These are phyloP conservation scores for Lamellibrachia columna DNA, from an alignment of 2,888 invertebrate species.

Conservation along the genomic window DNA sequence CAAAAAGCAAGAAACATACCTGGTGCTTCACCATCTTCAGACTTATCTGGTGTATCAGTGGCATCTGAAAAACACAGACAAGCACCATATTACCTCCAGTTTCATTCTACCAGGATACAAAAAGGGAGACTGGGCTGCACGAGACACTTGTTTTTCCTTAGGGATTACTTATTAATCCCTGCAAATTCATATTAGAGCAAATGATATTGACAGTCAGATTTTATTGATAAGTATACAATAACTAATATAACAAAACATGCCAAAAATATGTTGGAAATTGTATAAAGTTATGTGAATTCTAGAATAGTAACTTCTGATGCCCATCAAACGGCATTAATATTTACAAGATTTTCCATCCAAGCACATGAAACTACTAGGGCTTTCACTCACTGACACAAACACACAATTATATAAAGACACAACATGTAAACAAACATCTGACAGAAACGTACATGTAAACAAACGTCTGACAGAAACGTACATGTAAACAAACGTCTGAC, in stretches of 20 bases:
- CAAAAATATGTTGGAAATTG: too few species aligned
- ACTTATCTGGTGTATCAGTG: slow-evolving; percentile 13
- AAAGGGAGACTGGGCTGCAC: background rate
- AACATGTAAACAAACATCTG: too few species aligned
- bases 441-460: background rate
- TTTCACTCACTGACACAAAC: too few species aligned
- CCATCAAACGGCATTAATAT: background rate
- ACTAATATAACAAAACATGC: too few species aligned
- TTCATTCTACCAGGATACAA: background rate
- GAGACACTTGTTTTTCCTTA: too few species aligned
- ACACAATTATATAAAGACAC: background rate
- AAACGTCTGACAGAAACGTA: background rate
- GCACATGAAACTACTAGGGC: background rate
- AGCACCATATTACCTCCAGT: background rate
- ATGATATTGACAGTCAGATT: too few species aligned
- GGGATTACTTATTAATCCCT: too few species aligned
- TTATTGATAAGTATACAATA: too few species aligned
- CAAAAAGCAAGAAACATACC: slow-evolving; percentile 21
- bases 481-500: background rate
- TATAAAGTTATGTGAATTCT: background rate
- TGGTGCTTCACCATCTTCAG: slow-evolving; percentile 30
- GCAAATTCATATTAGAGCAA: too few species aligned
- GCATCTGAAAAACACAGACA: background rate
- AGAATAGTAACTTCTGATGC: background rate
- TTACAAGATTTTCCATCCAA: background rate